Percentiles rank a stretch among this genome's conserved stretches.
Conservation (phyloP, 2,888 invertebrate genomes). For the Epinotia nisella region DNA sequence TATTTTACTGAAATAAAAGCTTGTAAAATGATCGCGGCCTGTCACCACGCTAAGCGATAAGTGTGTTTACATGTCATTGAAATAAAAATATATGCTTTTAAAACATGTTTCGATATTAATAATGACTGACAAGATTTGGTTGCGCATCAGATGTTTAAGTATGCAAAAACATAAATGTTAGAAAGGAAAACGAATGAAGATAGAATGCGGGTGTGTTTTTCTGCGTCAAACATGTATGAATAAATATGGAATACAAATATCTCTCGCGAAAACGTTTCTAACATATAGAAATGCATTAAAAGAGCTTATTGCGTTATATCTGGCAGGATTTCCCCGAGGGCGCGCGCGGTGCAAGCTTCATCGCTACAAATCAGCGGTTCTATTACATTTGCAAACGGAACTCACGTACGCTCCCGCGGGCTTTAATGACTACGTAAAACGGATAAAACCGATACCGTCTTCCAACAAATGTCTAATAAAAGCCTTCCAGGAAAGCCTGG, state of each 20-base stretch:
- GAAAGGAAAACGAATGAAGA: neutral
- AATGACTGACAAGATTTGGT: neutral
- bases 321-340: constrained; percentile 34
- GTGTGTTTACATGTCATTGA: neutral
- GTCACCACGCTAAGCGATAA: constrained; percentile 1
- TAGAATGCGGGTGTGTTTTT: neutral
- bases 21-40: constrained; percentile 24
- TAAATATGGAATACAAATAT: neutral
- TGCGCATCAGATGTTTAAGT: neutral
- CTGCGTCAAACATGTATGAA: neutral
- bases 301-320: constrained; percentile 27
- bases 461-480: constrained; percentile 22
- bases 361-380: constrained; percentile 14
- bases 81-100: neutral
- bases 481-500: neutral
- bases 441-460: constrained; percentile 28
- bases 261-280: constrained; percentile 1
- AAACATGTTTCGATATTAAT: neutral
- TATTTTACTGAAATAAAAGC: constrained; percentile 32
- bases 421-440: constrained; percentile 27
- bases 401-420: constrained; percentile 9
- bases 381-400: constrained; percentile 6
- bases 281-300: constrained; percentile 42
- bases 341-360: constrained; percentile 17
- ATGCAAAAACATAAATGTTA: neutral